Evolutionary conservation across 2,113 vertebrate genomes (phyloP).

Genomic region (Nesospiza acunhae): DNA sequence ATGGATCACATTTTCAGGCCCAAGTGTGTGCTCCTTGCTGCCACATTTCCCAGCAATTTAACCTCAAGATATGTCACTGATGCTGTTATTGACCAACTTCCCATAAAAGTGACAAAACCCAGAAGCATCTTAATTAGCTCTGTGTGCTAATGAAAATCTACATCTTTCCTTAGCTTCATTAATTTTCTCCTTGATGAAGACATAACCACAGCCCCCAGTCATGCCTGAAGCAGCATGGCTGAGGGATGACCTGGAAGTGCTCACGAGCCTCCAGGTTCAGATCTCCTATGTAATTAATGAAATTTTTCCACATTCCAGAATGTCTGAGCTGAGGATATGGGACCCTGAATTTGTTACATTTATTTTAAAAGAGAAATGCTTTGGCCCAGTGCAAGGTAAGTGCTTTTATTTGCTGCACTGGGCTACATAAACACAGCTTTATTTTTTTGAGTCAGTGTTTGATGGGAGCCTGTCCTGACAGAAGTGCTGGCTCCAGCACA

Average conservation of each 20-base stretch:
- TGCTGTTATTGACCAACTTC: not conserved
- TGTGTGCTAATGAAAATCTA: not conserved
- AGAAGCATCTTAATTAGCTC: not conserved
- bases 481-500: not conserved
- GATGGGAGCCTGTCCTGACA: not conserved
- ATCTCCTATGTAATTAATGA: not conserved
- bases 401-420: not conserved
- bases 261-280: not conserved
- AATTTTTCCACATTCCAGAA: not conserved
- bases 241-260: not conserved
- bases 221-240: not conserved
- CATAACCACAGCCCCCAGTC: not conserved
- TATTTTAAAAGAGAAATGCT: not conserved
- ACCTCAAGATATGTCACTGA: not conserved
- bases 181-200: not conserved
- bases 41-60: not conserved
- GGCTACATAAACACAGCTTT: not conserved
- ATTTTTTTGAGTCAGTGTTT: not conserved
- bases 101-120: not conserved
- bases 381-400: not conserved
- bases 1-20: not conserved
- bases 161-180: not conserved
- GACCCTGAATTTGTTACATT: not conserved
- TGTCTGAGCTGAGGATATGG: not conserved
- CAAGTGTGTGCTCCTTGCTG: not conserved